These are phyloP conservation scores for Hippoglossus hippoglossus DNA, from an alignment of 2,797 vertebrate species.

Conservation along the genomic window DNA sequence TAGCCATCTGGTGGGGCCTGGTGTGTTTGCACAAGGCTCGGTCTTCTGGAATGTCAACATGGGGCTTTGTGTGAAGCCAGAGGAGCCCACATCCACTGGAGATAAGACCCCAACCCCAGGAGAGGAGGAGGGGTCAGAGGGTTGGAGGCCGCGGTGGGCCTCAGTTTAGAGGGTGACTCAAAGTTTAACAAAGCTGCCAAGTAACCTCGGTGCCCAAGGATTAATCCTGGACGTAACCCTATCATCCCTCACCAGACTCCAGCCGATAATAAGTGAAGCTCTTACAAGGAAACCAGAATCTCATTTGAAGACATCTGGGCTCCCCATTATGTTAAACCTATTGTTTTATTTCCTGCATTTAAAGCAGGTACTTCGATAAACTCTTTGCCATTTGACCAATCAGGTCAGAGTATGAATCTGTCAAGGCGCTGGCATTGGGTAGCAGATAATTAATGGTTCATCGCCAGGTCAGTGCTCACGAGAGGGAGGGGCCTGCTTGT, in stretches of 20 bases:
- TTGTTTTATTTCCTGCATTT: constrained; percentile 32
- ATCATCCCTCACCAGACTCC: constrained; percentile 13
- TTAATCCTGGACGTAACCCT: constrained; percentile 48
- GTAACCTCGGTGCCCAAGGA: constrained; percentile 37
- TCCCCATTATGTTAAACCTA: neutral
- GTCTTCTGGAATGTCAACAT: constrained; percentile 87
- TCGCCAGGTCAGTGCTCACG: constrained; percentile 65
- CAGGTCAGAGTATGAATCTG: constrained; percentile 23
- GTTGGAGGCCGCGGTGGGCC: constrained; percentile 4
- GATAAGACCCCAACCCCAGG: constrained; percentile 71
- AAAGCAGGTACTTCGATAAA: constrained; percentile 29
- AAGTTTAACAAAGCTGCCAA: constrained; percentile 70
- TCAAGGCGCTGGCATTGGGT: constrained; percentile 50
- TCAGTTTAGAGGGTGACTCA: constrained; percentile 54
- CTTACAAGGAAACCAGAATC: constrained; percentile 8
- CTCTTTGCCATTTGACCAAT: constrained; percentile 14
- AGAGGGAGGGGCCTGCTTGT: constrained; percentile 63
- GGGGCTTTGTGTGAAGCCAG: constrained; percentile 76
- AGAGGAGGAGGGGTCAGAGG: constrained; percentile 45
- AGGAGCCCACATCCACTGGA: constrained; percentile 76
- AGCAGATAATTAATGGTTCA: constrained; percentile 74
- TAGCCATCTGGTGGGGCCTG: constrained; percentile 76
- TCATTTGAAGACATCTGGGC: constrained; percentile 15
- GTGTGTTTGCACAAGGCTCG: constrained; percentile 83
- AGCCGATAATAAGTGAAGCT: constrained; percentile 11